Percentiles rank a stretch among this genome's conserved stretches.
phyloP scores from a whole-genome alignment of 1,140 invertebrate genomes.

The Micrasema minimum region DNA sequence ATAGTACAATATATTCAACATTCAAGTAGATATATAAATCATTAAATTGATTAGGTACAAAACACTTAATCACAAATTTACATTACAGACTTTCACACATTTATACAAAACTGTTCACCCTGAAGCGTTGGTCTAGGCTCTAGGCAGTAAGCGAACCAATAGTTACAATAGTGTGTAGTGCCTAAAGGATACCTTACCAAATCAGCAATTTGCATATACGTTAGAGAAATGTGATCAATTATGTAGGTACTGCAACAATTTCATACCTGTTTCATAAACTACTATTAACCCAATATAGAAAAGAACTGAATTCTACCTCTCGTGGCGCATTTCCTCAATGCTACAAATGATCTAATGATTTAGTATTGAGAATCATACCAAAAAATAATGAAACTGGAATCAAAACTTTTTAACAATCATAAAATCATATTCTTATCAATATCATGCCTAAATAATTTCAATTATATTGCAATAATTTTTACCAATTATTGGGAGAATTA shows the following conservation, averaged over 20 bases:
- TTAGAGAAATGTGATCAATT: conserved; percentile 38
- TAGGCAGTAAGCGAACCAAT: not conserved
- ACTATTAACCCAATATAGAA: conserved; percentile 46
- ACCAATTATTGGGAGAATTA: conserved; percentile 49
- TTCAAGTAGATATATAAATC: conserved; percentile 11
- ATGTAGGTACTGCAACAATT: conserved; percentile 47
- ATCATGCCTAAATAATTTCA: conserved; percentile 53
- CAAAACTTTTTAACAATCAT: conserved; percentile 51
- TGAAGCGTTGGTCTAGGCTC: not conserved
- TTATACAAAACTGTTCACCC: conserved; percentile 1
- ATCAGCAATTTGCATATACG: conserved; percentile 44
- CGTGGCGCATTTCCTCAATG: conserved; percentile 38
- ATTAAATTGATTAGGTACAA: conserved; percentile 22
- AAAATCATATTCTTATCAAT: conserved; percentile 50
- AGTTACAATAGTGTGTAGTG: conserved; percentile 28
- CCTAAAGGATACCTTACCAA: conserved; percentile 26
- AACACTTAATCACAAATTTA: conserved; percentile 25
- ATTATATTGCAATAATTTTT: conserved; percentile 53
- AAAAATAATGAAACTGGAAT: conserved; percentile 49
- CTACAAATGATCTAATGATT: conserved; percentile 41
- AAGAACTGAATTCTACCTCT: conserved; percentile 39
- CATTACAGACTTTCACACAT: conserved; percentile 12
- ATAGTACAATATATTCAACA: conserved; percentile 1
- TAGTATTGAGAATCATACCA: conserved; percentile 51
- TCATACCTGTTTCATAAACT: conserved; percentile 52